Conservation (phyloP, 1,140 invertebrate species). For the Sitodiplosis mosellana region DNA sequence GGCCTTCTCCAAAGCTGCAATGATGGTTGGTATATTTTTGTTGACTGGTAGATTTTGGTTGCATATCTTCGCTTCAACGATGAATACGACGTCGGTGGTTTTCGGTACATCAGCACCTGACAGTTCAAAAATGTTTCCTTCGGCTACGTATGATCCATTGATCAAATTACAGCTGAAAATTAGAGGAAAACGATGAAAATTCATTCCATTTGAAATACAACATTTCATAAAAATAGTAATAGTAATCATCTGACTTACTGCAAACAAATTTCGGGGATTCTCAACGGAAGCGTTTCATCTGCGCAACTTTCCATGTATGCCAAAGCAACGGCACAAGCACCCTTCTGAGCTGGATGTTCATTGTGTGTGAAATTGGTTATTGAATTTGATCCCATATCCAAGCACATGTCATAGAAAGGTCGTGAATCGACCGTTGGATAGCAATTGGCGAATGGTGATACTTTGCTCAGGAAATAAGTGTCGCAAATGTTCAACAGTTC, state of each 20-base stretch:
- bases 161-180: slow-evolving; percentile 35
- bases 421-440: slow-evolving; percentile 43
- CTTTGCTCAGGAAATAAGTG: slow-evolving; percentile 48
- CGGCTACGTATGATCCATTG: slow-evolving; percentile 43
- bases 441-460: slow-evolving; percentile 51
- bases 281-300: slow-evolving; percentile 48
- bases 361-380: slow-evolving; percentile 9
- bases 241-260: slow-evolving; percentile 32
- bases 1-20: slow-evolving; percentile 45
- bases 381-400: slow-evolving; percentile 24
- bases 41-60: slow-evolving; percentile 43
- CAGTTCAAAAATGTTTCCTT: slow-evolving; percentile 47
- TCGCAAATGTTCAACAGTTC: slow-evolving; percentile 32
- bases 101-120: slow-evolving; percentile 30
- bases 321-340: slow-evolving; percentile 52
- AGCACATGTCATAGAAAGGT: slow-evolving; percentile 43
- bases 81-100: slow-evolving; percentile 69
- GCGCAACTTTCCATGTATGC: slow-evolving; percentile 61
- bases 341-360: slow-evolving; percentile 26
- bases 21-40: slow-evolving; percentile 44
- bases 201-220: not conserved
- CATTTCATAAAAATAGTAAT: too few species aligned
- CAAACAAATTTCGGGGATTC: slow-evolving; percentile 60
- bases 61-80: slow-evolving; percentile 70
- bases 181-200: not conserved